A percentile compares a stretch with the other conserved stretches of the same genome.
phyloP scores from a whole-genome alignment of 2,797 vertebrate genomes.

The Phylloscopus collybita region DNA sequence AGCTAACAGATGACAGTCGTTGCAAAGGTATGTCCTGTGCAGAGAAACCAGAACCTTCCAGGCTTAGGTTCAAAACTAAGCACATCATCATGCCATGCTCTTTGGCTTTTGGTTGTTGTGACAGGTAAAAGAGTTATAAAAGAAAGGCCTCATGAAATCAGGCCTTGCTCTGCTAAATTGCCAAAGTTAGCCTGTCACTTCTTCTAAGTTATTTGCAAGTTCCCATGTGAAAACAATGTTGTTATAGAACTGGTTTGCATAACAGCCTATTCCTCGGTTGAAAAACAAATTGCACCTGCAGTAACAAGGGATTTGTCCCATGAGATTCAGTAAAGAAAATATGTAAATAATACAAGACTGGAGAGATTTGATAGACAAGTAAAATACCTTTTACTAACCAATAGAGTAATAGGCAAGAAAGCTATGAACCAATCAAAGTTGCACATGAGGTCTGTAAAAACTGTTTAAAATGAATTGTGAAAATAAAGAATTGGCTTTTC shows the following conservation, averaged over 20 bases:
- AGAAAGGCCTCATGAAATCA: not conserved
- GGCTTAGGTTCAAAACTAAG: not conserved
- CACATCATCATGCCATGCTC: not conserved
- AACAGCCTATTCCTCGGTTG: not conserved
- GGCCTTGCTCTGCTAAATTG: not conserved
- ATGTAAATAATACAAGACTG: not conserved
- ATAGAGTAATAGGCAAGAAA: not conserved
- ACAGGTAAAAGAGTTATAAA: not conserved
- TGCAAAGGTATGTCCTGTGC: constrained; percentile 85
- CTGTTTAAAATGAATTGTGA: not conserved
- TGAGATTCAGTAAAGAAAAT: not conserved
- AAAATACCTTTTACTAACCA: not conserved
- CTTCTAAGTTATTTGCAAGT: not conserved
- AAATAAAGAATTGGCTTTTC: not conserved
- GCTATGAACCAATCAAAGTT: not conserved
- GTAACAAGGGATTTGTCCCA: not conserved
- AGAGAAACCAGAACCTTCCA: not conserved
- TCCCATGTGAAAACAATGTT: not conserved
- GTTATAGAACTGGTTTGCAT: not conserved
- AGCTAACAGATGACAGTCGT: constrained; percentile 90
- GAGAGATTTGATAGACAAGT: not conserved
- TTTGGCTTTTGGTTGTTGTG: not conserved
- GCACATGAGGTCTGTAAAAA: not conserved
- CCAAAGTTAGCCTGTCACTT: not conserved
- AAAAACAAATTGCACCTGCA: not conserved